Conservation (phyloP, 23 tunicate genomes). For the Pegea sp. region DNA sequence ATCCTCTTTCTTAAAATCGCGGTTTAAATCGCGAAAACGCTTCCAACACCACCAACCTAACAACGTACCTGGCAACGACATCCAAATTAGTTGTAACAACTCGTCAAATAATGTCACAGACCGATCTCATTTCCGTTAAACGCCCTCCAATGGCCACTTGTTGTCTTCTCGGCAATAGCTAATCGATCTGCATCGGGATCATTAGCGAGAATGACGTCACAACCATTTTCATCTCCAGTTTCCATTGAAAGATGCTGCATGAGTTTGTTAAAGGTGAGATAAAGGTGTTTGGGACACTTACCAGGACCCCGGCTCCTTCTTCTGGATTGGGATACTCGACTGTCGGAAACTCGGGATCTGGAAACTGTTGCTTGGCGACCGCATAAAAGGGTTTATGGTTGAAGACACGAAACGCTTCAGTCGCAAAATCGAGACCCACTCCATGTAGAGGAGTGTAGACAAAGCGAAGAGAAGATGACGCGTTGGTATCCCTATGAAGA, state of each 20-base stretch:
- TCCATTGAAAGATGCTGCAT: constrained; percentile 45
- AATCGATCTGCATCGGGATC: constrained; percentile 98
- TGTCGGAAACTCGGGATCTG: constrained; percentile 97
- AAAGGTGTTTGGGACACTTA: too few relatives aligned
- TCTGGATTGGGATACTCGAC: constrained; percentile 96
- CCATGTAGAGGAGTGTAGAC: constrained; percentile 99
- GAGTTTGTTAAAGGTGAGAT: too few relatives aligned
- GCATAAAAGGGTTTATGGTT: constrained; percentile 27
- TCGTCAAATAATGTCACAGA: background rate
- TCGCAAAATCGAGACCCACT: constrained; percentile 66
- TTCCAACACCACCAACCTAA: constrained; percentile 98
- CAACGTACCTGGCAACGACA: constrained; percentile 87
- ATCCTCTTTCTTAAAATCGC: constrained; percentile 13
- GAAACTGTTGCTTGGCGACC: constrained; percentile 67
- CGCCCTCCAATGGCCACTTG: constrained; percentile 59
- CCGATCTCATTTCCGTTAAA: constrained; percentile 95
- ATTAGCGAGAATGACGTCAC: constrained; percentile 62
- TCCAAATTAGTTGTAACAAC: background rate
- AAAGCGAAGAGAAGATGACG: constrained; percentile 22
- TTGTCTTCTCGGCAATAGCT: constrained; percentile 81
- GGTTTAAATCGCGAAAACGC: constrained; percentile 14
- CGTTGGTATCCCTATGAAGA: constrained; percentile 9
- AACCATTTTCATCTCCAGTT: constrained; percentile 57
- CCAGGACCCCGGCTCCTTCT: constrained; percentile 84
- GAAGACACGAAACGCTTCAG: constrained; percentile 31